Evolutionary conservation across 2,113 vertebrate species (phyloP), one percentile per base, ranked within the genome.

Genomic region (Phycodurus eques): DNA sequence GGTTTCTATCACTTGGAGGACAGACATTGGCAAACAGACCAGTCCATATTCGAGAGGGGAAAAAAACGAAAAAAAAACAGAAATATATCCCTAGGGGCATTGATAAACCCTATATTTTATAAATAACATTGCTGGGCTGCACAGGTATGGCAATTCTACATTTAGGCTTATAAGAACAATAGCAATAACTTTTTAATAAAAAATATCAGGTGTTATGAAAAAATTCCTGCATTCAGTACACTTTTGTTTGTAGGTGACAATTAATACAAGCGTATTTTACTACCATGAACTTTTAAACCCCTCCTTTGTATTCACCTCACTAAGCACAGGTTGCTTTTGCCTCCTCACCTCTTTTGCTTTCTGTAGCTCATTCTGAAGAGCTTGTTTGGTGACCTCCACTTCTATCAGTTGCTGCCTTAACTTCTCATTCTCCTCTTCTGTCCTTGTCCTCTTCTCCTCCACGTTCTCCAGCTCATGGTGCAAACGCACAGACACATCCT

Each of bases 401-500:
- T 99, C 94, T 79, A 99, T 99, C 70, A 99, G 92, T 87, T 96
- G 92, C 85, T 98, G 97, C 77, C 98, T 93, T 77, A 99, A 88
- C 78, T 95, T 96, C 86, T 99, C 98, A 75, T 99, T 99, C 91
- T 99, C 96, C 27, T 98, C 98, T 83, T 99, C 98, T 42, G 98
- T 99, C 86, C 92, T 95, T 13, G 96, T 95, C 73, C 98, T 93
- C 80, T 98, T 99, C 90, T 99, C 98, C 90, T 99, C 98, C 77
- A 99, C 98, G 0, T 93, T 99, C 93, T 99, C 98, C 78, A 99
- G 83, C 80, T 99, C 98, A 1, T 99, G 96, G 85, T 99, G 98
- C 87, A 99, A 92, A 72, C 98, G 95, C 78, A 99, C 98, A 0
- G 98, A 99, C 31, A 99, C 98, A 82, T 99, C 98, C 79, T 99